Percentiles rank a stretch among this genome's conserved stretches.
These are phyloP conservation scores for Gobio gobio DNA, from an alignment of 2,113 vertebrate genomes.

Conservation along the genomic window DNA sequence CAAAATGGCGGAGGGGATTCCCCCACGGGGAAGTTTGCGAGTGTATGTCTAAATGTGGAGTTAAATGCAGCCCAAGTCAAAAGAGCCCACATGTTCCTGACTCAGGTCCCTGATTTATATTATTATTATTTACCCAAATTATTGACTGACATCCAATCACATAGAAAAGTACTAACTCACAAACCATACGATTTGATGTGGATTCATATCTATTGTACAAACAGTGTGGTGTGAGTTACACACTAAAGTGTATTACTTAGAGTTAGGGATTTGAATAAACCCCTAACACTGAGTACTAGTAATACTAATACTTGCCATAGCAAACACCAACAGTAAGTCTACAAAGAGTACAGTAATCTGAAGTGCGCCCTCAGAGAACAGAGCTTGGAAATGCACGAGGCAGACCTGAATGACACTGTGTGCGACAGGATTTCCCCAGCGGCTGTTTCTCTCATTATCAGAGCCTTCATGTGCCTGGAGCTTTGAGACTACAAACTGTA, in stretches of 20 bases:
- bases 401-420: slow-evolving; percentile 28
- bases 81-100: too few species aligned
- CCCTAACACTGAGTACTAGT: background rate
- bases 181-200: background rate
- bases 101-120: too few species aligned
- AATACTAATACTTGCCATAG: background rate
- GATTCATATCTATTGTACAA: background rate
- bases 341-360: background rate
- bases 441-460: slow-evolving; percentile 40
- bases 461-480: slow-evolving; percentile 13
- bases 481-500: slow-evolving; percentile 29
- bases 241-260: background rate
- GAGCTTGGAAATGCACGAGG: background rate
- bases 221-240: background rate
- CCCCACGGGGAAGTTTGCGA: too few species aligned
- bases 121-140: too few species aligned
- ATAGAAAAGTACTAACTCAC: background rate
- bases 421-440: slow-evolving; percentile 22
- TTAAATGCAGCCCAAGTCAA: too few species aligned
- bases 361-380: slow-evolving; percentile 1
- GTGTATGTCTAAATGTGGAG: too few species aligned
- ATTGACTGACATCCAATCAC: background rate
- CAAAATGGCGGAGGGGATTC: too few species aligned
- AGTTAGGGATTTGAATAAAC: too few species aligned
- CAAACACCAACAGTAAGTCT: background rate